Base-by-base conservation (phyloP, 2,113 vertebrate species). In the Prolemur simus region DNA sequence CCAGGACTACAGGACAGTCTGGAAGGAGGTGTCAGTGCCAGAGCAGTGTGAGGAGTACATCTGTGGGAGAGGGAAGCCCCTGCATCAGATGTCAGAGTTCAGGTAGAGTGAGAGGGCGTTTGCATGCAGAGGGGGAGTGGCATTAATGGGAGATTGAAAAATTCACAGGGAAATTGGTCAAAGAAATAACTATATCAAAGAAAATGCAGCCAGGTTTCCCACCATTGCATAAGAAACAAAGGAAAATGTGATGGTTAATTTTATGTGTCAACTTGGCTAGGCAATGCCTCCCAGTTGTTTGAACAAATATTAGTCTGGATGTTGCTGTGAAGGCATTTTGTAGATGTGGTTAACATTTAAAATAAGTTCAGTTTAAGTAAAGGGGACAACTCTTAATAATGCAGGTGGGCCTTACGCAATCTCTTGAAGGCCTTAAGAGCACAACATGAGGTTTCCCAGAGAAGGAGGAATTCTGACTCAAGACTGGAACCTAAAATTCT, bases 361-460 rank as follows among this genome's bases (percentile, higher is more conserved):
- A 85, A 47, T 25, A 93, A 87, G 14, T 78, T 13, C 74, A 4
- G 27, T 92, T 74, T 63, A 83, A 60, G 29, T 49, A 54, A 91
- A 52, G 42, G 2, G 6, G 13, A 66, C 14, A 52, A 34, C 9
- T 23, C 27, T 21, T 20, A 12, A 84, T 83, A 45, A 84, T 63
- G 0, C 60, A 37, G 2, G 17, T 37, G 37, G 25, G 3, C 39
- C 10, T 45, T 42, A 32, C 39, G 2, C 39, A 71, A 71, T 71
- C 18, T 23, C 18, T 71, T 39, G 18, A 71, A 45, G 42, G 73
- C 23, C 13, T 17, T 74, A 74, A 27, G 25, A 74, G 14, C 6
- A 74, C 45, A 74, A 74, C 29, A 25, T 29, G 71, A 47, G 25
- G 42, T 74, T 74, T 45, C 42, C 69, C 37, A 73, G 39, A 42